Conservation (phyloP, 2,797 vertebrate genomes). For the Prunella strophiata region DNA sequence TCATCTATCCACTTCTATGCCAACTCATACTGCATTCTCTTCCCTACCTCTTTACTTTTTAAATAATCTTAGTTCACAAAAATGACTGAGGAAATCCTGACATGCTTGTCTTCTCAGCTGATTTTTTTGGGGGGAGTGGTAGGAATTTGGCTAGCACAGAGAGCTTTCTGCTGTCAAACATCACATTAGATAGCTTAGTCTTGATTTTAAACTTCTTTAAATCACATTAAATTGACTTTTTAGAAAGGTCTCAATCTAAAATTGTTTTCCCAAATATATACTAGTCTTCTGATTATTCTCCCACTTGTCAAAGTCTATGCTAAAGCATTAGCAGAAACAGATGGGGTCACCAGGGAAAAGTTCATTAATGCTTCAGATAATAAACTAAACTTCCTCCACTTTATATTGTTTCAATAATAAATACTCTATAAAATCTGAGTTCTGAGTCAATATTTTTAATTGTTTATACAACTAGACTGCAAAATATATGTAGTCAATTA, state of each 20-base stretch:
- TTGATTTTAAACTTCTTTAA: not conserved
- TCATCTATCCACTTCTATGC: not conserved
- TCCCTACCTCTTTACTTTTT: not conserved
- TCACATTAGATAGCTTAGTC: not conserved
- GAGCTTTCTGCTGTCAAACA: not conserved
- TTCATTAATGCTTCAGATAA: not conserved
- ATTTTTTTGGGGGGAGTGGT: accelerated
- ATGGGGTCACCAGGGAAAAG: not conserved
- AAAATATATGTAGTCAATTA: not conserved
- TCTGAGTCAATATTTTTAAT: not conserved
- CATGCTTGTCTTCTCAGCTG: not conserved
- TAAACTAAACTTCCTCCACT: not conserved
- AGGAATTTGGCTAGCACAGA: not conserved
- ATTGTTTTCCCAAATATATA: not conserved
- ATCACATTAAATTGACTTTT: not conserved
- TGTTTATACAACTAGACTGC: not conserved
- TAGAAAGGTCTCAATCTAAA: not conserved
- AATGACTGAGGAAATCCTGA: not conserved
- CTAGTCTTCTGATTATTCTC: not conserved
- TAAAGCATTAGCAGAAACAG: not conserved
- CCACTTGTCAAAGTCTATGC: not conserved
- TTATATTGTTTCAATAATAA: not conserved
- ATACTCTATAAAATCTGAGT: not conserved
- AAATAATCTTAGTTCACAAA: not conserved
- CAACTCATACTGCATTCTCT: not conserved